Percentiles rank a stretch among this genome's conserved stretches.
Conservation (phyloP, 2,113 vertebrate genomes). For the Empidonax alnorum region DNA sequence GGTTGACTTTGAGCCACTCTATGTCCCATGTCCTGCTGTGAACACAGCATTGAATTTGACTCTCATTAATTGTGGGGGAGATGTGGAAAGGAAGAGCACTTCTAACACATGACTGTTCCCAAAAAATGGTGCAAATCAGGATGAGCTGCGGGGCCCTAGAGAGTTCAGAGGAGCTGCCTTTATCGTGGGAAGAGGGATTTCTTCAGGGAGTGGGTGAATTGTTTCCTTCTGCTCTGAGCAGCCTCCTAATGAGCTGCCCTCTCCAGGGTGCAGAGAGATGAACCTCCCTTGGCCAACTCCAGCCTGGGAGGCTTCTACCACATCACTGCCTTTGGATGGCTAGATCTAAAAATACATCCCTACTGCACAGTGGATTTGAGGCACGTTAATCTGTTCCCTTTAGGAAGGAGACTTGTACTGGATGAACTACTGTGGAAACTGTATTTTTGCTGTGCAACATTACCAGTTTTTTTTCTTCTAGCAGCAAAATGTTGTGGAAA, state of each 20-base stretch:
- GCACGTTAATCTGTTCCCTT: background rate
- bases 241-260: constrained; percentile 30
- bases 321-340: background rate
- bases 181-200: background rate
- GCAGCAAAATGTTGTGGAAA: background rate
- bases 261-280: background rate
- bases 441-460: background rate
- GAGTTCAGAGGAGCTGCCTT: background rate
- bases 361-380: background rate
- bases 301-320: constrained; percentile 40
- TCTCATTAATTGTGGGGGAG: accelerated
- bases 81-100: background rate
- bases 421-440: background rate
- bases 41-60: accelerated
- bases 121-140: accelerated
- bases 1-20: background rate
- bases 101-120: background rate
- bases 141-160: background rate
- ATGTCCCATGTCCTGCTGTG: accelerated
- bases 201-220: constrained; percentile 18
- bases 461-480: background rate
- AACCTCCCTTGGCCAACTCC: background rate
- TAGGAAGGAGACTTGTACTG: background rate
- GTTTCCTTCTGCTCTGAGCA: constrained; percentile 18
- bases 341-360: background rate